Percentiles rank a stretch among this genome's conserved stretches.
These are phyloP conservation scores for Burhinus oedicnemus DNA, from an alignment of 2,113 vertebrate species.

Conservation along the genomic window DNA sequence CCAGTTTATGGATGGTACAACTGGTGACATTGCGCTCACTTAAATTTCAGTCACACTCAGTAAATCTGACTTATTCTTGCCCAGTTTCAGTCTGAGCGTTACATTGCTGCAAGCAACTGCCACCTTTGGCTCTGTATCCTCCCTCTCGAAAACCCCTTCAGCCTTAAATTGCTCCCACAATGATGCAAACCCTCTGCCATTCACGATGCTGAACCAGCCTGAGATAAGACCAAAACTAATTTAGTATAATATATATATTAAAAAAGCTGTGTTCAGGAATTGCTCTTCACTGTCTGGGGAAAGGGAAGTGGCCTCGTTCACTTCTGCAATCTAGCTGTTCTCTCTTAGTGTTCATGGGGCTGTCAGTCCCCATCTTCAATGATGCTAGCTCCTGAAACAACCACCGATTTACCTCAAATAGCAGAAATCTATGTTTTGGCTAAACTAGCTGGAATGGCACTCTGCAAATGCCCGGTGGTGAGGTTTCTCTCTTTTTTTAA, in stretches of 20 bases:
- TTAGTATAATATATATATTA: not conserved
- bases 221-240: not conserved
- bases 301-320: not conserved
- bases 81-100: not conserved
- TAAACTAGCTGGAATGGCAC: not conserved
- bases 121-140: not conserved
- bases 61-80: not conserved
- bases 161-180: not conserved
- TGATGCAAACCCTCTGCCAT: rapidly evolving
- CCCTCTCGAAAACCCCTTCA: not conserved
- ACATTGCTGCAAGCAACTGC: not conserved
- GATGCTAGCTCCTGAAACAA: not conserved
- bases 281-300: not conserved
- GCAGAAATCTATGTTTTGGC: not conserved
- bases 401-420: not conserved
- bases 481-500: not conserved
- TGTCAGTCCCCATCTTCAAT: not conserved
- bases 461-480: not conserved
- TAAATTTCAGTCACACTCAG: not conserved
- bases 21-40: not conserved
- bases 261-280: not conserved
- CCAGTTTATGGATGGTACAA: not conserved
- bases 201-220: not conserved
- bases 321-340: not conserved
- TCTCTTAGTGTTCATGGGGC: not conserved